Evolutionary conservation across 2,113 vertebrate species (phyloP).

Genomic region (Callospermophilus lateralis): DNA sequence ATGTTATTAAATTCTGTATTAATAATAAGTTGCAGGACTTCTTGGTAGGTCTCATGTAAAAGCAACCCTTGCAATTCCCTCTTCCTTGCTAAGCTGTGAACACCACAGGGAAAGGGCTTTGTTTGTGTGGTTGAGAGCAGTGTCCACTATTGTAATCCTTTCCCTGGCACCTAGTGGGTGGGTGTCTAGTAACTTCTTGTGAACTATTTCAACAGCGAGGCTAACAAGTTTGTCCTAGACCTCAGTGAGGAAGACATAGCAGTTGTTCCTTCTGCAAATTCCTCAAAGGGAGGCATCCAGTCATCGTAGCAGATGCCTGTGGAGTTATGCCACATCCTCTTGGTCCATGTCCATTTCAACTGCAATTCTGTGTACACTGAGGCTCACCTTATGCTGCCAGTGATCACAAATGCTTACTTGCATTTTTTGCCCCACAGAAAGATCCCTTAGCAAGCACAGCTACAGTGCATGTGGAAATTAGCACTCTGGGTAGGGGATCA

Average conservation of each 20-base stretch:
- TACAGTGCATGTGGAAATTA: not conserved
- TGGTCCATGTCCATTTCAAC: not conserved
- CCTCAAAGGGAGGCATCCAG: not conserved
- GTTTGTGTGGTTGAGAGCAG: not conserved
- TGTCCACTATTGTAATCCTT: not conserved
- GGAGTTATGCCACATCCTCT: not conserved
- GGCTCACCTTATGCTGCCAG: not conserved
- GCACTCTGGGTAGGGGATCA: no score
- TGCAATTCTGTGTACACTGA: not conserved
- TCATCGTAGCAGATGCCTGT: not conserved
- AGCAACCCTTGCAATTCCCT: not conserved
- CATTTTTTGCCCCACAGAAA: not conserved
- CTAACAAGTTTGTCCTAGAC: not conserved
- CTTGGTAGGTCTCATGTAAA: not conserved
- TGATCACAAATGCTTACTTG: not conserved
- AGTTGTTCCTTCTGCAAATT: not conserved
- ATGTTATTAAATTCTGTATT: slow-evolving; percentile 65
- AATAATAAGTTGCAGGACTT: slow-evolving; percentile 71
- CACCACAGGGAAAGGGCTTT: not conserved
- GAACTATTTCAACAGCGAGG: not conserved
- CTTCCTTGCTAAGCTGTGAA: not conserved
- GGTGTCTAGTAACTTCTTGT: not conserved
- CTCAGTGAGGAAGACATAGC: not conserved
- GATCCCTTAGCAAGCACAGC: not conserved
- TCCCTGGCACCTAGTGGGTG: not conserved